Evolutionary conservation across 2,888 invertebrate genomes (phyloP), one percentile per base, ranked within the genome.

Genomic region (Lissocephala sabroskyi): DNA sequence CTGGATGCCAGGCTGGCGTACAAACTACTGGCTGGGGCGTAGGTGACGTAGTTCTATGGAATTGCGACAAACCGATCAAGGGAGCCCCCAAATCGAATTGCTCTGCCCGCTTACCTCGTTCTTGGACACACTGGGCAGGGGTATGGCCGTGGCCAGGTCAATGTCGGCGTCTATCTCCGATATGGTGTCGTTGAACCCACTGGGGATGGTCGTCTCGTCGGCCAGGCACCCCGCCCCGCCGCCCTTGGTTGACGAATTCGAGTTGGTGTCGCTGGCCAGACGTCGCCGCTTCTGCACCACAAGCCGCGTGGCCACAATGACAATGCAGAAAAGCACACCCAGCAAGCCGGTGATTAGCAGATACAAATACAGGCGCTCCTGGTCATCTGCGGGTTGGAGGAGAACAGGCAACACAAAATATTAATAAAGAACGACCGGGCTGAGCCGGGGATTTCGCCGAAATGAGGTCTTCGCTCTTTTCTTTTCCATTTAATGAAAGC

Each of bases 161-260:
- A 91, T 91, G 80, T 91, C 91, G 14, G 89, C 90, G 79, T 92
- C 91, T 56, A 91, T 89, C 86, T 95, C 95, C 65, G 94, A 94
- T 85, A 95, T 92, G 81, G 93, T 93, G 85, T 95, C 95, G 50
- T 84, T 82, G 84, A 94, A 94, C 41, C 93, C 93, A 80, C 93
- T 92, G 4, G 93, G 92, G 45, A 93, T 87, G 51, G 92, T 89
- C 35, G 93, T 92, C 56, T 92, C 91, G 14, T 76, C 76, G 10
- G 56, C 59, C 14, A 56, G 30, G 3, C 52, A 63, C 2, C 53
- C 52, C 4, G 58, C 47, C 1, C 49, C 48, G 19, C 59, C 59
- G 5, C 62, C 70, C 42, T 91, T 89, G 11, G 88, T 88, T 42
- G 89, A 89, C 1, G 89, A 88, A 57, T 67, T 73, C 16, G 79